Evolutionary conservation across 2,888 invertebrate species (phyloP), one percentile per base, ranked within the genome.

Genomic region (Dascillus cervinus): DNA sequence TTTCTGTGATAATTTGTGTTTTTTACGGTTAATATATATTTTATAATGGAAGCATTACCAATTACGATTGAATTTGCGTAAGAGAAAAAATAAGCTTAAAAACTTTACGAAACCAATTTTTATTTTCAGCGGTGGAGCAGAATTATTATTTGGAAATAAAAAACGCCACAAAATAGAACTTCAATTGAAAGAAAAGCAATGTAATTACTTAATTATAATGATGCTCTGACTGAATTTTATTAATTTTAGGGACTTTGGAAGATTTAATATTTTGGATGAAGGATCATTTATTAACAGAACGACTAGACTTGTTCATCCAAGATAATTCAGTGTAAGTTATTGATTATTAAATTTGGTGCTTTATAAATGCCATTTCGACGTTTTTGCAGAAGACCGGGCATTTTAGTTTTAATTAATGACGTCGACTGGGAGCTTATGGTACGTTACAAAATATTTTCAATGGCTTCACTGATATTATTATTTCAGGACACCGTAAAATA

Each of bases 371-470:
- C n/a, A n/a, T n/a, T n/a, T n/a, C n/a, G n/a, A n/a, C n/a, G n/a
- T n/a, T n/a, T n/a, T n/a, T n/a, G n/a, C 50, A 74, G 73, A 42
- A 66, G 95, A 26, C 94, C 95, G 0, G 96, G 96, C 2, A 96
- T 97, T 39, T 65, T 97, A 26, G 94, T 97, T 1, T 66, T 97
- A 2, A 76, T 97, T 4, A 97, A 97, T 57, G 95, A 97, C 49
- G 75, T 85, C 0, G 97, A 97, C 57, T 97, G 96, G 96, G 95
- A 97, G 63, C 66, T 97, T 9, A 61, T 79, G 62, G 82, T 79
- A 68, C 70, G 67, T 42, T n/a, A n/a, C n/a, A n/a, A n/a, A n/a
- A n/a, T n/a, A n/a, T n/a, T n/a, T n/a, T n/a, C n/a, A n/a, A n/a
- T n/a, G n/a, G n/a, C n/a, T n/a, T n/a, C n/a, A n/a, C n/a, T n/a